These are phyloP conservation scores for Plutella xylostella DNA, from an alignment of 2,888 invertebrate genomes.

Conservation along the genomic window DNA sequence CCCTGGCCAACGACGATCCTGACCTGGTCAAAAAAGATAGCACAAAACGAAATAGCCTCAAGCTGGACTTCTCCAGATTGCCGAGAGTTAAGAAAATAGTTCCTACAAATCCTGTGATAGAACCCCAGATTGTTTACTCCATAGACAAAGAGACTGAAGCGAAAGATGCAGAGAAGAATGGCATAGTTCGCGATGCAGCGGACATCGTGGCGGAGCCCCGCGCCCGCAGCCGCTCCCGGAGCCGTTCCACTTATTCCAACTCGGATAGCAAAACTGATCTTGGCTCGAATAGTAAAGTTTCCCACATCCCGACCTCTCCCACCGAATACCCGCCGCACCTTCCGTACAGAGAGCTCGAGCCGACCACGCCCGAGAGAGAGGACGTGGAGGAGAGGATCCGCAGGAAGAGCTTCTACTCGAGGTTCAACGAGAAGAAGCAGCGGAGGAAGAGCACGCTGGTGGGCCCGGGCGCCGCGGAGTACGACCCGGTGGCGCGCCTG, in stretches of 20 bases:
- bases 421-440: slow-evolving; percentile 87
- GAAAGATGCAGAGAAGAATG: slow-evolving; percentile 36
- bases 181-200: slow-evolving; percentile 31
- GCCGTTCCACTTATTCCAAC: slow-evolving; percentile 51
- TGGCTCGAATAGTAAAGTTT: slow-evolving; percentile 34
- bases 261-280: slow-evolving; percentile 63
- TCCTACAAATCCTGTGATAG: slow-evolving; percentile 69
- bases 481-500: slow-evolving; percentile 59
- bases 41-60: slow-evolving; percentile 61
- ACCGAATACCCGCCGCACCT: slow-evolving; percentile 34
- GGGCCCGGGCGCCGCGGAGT: slow-evolving; percentile 71
- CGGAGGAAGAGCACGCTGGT: slow-evolving; percentile 76
- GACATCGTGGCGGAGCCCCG: slow-evolving; percentile 29
- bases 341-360: slow-evolving; percentile 54
- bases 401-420: slow-evolving; percentile 88
- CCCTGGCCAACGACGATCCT: slow-evolving; percentile 29
- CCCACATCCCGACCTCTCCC: slow-evolving; percentile 30
- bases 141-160: slow-evolving; percentile 45
- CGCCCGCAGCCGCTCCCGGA: slow-evolving; percentile 50
- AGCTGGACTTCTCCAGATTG: slow-evolving; percentile 73
- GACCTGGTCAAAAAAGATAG: slow-evolving; percentile 38
- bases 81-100: slow-evolving; percentile 71
- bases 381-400: slow-evolving; percentile 88
- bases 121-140: slow-evolving; percentile 50
- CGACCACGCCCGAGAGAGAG: slow-evolving; percentile 68